phyloP scores from a whole-genome alignment of 2,113 vertebrate species.

The Erythrocercus mccallii region DNA sequence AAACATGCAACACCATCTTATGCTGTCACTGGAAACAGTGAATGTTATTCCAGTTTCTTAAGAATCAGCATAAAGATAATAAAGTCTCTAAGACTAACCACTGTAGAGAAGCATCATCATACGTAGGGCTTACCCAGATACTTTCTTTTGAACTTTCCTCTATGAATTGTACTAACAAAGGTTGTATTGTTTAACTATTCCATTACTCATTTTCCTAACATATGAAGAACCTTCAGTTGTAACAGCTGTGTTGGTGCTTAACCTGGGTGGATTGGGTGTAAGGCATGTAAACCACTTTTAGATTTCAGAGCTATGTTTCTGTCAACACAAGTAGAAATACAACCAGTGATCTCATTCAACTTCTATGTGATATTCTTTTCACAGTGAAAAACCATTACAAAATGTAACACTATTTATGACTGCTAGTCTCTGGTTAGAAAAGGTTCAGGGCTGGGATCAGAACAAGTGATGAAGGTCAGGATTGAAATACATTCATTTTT shows the following conservation, averaged over 20 bases:
- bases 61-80: not conserved
- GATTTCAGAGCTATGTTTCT: constrained; percentile 4
- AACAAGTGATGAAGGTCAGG: not conserved
- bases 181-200: not conserved
- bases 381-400: not conserved
- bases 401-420: constrained; percentile 1
- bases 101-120: not conserved
- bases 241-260: not conserved
- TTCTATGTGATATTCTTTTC: not conserved
- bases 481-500: not conserved
- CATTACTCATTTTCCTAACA: not conserved
- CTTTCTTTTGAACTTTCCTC: not conserved
- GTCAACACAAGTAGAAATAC: not conserved
- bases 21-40: not conserved
- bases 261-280: not conserved
- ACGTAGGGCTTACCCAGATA: not conserved
- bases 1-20: not conserved
- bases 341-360: not conserved
- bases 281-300: not conserved
- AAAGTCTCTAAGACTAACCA: not conserved
- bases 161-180: not conserved
- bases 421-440: not conserved
- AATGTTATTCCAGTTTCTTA: not conserved
- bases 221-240: not conserved
- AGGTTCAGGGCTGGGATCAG: not conserved